Base-by-base conservation (phyloP, 1,140 invertebrate genomes). In the Bombus huntii region DNA sequence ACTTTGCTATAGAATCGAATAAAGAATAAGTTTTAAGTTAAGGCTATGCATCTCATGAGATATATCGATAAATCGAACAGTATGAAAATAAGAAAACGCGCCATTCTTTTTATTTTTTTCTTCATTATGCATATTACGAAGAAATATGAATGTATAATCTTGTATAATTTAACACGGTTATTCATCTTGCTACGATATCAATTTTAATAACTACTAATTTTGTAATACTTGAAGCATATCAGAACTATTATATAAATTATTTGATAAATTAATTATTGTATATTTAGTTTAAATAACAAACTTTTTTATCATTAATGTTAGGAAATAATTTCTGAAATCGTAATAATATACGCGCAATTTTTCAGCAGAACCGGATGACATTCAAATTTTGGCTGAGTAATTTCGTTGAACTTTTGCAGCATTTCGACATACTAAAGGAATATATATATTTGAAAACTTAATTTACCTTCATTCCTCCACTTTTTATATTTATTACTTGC, bases 381-480 rank as follows among this genome's bases (percentile, higher is more conserved):
- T n/a, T 1, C 47, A 13, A 62, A 37, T 53, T 15, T 31, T 42
- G 66, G 75, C 66, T 53, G 31, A 72, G 42, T 78, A 79, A 31
- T 84, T 84, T 79, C 22, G 12, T 72, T 65, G 53, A 84, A 59
- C 39, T 84, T 62, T 57, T 80, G 4, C 53, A 79, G 3, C 39
- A 6, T 62, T 72, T 72, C 18, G 68, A 47, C 10, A 13, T 79
- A 47, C 68, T 66, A 37, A 25, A 72, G 4, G 39, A 84, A 84
- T 84, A 79, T 84, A 68, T 34, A 84, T 53, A 76, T 15, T 53
- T 34, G 28, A 34, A 37, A 15, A 47, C n/a, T 62, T 47, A 8
- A 44, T 44, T 66, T 22, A 37, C 5, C 12, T 47, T 34, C 9
- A 9, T 10, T 12, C 18, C 2, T 22, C 18, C 13, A 37, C 9